These are phyloP conservation scores for Zoanthus sansibaricus DNA, from an alignment of 92 coral and sea anemone genomes.

Conservation along the genomic window DNA sequence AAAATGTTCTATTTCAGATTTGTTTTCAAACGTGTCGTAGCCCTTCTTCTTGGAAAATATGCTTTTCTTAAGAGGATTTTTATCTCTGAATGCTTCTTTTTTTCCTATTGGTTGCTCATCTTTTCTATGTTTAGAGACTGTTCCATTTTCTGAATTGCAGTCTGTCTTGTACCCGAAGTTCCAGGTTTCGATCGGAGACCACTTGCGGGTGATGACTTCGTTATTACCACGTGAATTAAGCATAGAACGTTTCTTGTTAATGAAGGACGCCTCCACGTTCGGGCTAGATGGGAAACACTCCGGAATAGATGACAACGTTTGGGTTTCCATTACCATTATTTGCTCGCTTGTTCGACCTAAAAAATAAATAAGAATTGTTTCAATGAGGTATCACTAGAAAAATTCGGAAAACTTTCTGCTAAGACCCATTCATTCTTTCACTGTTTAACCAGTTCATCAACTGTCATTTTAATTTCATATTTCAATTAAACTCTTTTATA, in stretches of 20 bases:
- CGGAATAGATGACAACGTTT: conserved; percentile 63
- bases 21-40: conserved; percentile 30
- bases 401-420: background rate
- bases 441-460: no score
- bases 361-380: background rate
- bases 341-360: conserved; percentile 55
- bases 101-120: background rate
- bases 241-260: conserved; percentile 25
- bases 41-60: conserved; percentile 8
- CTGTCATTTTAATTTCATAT: no score
- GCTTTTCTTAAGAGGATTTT: conserved; percentile 11
- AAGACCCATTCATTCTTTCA: no score
- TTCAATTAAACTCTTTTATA: no score
- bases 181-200: conserved; percentile 42
- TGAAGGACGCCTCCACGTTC: background rate
- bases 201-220: conserved; percentile 24
- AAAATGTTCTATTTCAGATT: conserved; percentile 22
- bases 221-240: conserved; percentile 11
- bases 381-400: background rate
- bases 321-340: conserved; percentile 72
- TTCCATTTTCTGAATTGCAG: background rate
- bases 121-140: background rate
- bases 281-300: conserved; percentile 54
- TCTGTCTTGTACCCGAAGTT: background rate
- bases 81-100: conserved; percentile 18